A percentile compares a stretch with the other conserved stretches of the same genome.
These are phyloP conservation scores for Pandemis heparana DNA, from an alignment of 2,888 invertebrate species.

Conservation along the genomic window DNA sequence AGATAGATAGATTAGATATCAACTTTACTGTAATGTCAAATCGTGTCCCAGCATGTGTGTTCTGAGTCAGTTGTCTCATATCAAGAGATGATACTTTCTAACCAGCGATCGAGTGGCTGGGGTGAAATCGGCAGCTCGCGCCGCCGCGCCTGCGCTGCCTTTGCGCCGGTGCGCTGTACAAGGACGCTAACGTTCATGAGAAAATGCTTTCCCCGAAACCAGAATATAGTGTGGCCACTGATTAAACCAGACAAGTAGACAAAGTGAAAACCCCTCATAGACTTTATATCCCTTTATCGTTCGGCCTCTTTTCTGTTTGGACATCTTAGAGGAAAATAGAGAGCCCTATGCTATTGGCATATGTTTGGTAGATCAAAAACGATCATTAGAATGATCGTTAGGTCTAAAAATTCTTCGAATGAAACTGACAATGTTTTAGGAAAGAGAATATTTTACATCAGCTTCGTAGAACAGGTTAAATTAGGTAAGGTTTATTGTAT, in stretches of 20 bases:
- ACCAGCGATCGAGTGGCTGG: conserved; percentile 72
- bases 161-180: conserved; percentile 38
- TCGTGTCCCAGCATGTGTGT: conserved; percentile 32
- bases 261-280: conserved; percentile 2
- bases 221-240: conserved; percentile 24
- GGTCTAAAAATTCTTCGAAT: no score
- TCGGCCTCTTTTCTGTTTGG: neutral
- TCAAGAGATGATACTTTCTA: conserved; percentile 77
- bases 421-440: no score
- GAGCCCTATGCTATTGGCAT: no score
- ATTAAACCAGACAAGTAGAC: conserved; percentile 15
- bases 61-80: conserved; percentile 58
- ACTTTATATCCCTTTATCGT: neutral
- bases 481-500: no score
- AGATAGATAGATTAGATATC: neutral
- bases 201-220: conserved; percentile 42
- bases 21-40: conserved; percentile 29
- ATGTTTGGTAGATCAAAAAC: no score
- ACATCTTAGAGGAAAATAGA: no score
- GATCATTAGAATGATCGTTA: no score
- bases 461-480: no score
- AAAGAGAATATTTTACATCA: no score
- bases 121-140: conserved; percentile 69
- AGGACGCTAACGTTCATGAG: conserved; percentile 37
- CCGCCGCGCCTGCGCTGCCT: conserved; percentile 39